These are phyloP conservation scores for Notothenia rossii DNA, from an alignment of 2,113 vertebrate genomes.

Conservation along the genomic window DNA sequence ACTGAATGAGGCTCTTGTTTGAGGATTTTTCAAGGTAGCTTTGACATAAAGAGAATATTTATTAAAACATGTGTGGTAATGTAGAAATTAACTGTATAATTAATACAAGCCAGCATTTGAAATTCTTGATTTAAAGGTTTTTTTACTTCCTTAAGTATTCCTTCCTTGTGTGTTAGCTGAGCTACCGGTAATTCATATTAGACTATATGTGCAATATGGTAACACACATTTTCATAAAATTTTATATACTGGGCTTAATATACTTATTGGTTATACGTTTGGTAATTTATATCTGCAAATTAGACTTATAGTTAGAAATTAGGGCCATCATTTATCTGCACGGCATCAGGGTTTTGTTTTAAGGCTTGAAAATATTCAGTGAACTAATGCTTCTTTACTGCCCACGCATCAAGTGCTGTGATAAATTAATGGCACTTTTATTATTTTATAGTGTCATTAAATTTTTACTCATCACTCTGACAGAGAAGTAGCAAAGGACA, in stretches of 20 bases:
- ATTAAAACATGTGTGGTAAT: not conserved
- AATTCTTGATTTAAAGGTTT: conserved; percentile 35
- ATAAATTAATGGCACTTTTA: conserved; percentile 99
- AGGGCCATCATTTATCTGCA: conserved; percentile 92
- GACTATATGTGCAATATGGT: conserved; percentile 85
- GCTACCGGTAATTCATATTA: conserved; percentile 80
- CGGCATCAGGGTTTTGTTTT: conserved; percentile 93
- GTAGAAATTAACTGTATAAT: conserved; percentile 13
- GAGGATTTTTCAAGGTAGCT: conserved; percentile 24
- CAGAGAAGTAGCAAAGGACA: conserved; percentile 94
- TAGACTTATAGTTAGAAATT: conserved; percentile 93
- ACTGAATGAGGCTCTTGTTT: conserved; percentile 66
- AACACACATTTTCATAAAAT: conserved; percentile 95
- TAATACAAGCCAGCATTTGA: conserved; percentile 28
- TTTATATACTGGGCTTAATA: conserved; percentile 99
- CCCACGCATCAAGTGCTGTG: conserved; percentile 92
- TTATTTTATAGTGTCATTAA: conserved; percentile 99
- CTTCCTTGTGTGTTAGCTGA: conserved; percentile 41
- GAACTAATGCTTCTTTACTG: conserved; percentile 97
- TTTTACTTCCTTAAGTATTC: conserved; percentile 38
- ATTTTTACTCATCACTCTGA: conserved; percentile 99
- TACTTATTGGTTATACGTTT: conserved; percentile 98
- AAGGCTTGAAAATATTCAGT: conserved; percentile 93
- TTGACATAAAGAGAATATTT: conserved; percentile 20
- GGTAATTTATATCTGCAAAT: conserved; percentile 92